phyloP scores from a whole-genome alignment of 2,888 invertebrate genomes.

The Xylota segnis region DNA sequence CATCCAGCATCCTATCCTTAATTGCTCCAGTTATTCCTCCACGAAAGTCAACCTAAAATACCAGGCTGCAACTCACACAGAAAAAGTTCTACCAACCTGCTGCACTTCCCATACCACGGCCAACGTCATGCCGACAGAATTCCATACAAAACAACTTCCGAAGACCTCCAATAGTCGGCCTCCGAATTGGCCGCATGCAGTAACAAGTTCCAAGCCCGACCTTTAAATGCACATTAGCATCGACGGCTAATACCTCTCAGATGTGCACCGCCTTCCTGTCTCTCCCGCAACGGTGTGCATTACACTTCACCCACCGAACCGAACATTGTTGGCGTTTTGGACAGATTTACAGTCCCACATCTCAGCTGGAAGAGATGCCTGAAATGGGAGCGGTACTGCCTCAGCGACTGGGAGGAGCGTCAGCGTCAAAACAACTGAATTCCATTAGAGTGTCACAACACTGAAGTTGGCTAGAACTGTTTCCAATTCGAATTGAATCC shows the following conservation, averaged over 20 bases:
- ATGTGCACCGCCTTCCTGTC: slow-evolving; percentile 21
- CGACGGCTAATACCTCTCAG: slow-evolving; percentile 17
- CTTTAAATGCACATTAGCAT: slow-evolving; percentile 53
- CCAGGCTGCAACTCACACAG: too few species aligned
- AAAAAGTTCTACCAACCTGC: background rate
- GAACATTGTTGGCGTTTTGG: slow-evolving; percentile 40
- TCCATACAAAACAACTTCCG: slow-evolving; percentile 57
- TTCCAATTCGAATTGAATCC: background rate
- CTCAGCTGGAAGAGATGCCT: slow-evolving; percentile 32
- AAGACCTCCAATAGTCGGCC: slow-evolving; percentile 67
- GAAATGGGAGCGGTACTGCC: slow-evolving; percentile 64
- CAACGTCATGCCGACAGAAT: background rate
- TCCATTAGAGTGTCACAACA: slow-evolving; percentile 56
- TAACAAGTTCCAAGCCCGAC: slow-evolving; percentile 52
- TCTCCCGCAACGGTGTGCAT: background rate
- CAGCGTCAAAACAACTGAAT: slow-evolving; percentile 46
- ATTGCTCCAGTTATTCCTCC: too few species aligned
- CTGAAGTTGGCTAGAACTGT: background rate
- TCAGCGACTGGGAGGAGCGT: slow-evolving; percentile 2
- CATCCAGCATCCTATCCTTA: too few species aligned
- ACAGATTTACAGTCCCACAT: slow-evolving; percentile 54
- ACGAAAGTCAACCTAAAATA: background rate
- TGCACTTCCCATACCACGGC: background rate
- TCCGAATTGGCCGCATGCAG: slow-evolving; percentile 32
- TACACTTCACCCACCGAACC: slow-evolving; percentile 19